Conservation (phyloP, 2,797 vertebrate genomes). For the Rhinogobio ventralis region DNA sequence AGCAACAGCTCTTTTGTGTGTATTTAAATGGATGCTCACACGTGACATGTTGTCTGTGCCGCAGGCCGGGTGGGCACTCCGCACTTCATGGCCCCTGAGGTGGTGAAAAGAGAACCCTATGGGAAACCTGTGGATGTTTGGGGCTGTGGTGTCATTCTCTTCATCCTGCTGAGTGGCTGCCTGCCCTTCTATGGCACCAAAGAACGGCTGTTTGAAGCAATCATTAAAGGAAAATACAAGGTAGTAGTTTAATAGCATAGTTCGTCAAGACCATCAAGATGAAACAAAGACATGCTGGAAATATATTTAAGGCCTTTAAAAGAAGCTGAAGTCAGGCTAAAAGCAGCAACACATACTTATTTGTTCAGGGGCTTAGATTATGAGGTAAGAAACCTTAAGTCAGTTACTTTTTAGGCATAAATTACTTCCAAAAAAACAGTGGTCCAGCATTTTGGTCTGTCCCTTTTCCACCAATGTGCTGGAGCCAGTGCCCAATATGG, state of each 20-base stretch:
- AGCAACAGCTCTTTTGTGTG: neutral
- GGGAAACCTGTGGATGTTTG: slow-evolving; percentile 98
- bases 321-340: neutral
- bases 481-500: neutral
- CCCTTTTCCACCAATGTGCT: neutral
- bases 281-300: neutral
- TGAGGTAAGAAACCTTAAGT: neutral
- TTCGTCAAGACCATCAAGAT: neutral
- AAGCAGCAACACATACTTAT: neutral
- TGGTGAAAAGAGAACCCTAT: slow-evolving; percentile 97
- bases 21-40: neutral
- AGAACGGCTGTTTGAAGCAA: slow-evolving; percentile 96
- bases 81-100: slow-evolving; percentile 98
- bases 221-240: slow-evolving; percentile 99
- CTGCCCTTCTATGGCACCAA: slow-evolving; percentile 98
- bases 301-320: neutral
- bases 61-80: slow-evolving; percentile 95
- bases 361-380: neutral
- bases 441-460: neutral
- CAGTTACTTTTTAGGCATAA: neutral
- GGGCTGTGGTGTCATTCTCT: slow-evolving; percentile 98
- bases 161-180: slow-evolving; percentile 96
- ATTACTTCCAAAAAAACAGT: neutral
- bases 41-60: slow-evolving; percentile 12
- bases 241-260: slow-evolving; percentile 69